Conservation (phyloP, 2,888 invertebrate species). For the Volucella inflata region DNA sequence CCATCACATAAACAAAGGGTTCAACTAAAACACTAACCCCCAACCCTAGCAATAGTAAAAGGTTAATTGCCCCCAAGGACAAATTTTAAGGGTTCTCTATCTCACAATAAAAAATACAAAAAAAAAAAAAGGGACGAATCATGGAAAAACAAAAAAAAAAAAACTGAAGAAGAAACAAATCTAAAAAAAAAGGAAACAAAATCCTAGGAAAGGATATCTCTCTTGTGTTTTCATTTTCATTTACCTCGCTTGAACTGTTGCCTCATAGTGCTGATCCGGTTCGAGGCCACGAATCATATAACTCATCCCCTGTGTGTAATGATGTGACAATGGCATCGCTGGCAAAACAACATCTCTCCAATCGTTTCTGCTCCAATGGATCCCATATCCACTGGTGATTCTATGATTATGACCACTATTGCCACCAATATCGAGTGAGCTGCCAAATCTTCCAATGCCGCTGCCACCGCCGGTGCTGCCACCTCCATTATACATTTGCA, state of each 20-base stretch:
- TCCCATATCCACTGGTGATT: conserved; percentile 80
- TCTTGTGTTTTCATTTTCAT: conserved; percentile 58
- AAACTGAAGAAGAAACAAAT: conserved; percentile 3
- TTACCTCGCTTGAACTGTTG: conserved; percentile 87
- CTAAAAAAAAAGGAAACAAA: background rate
- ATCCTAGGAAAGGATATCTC: background rate
- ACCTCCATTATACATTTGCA: conserved; percentile 79
- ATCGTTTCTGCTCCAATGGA: conserved; percentile 84
- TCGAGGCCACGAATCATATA: conserved; percentile 88
- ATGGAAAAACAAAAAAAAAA: background rate
- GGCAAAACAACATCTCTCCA: conserved; percentile 86
- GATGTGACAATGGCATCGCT: conserved; percentile 84
- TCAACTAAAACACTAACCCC: background rate
- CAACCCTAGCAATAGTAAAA: conserved; percentile 3
- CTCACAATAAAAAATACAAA: conserved; percentile 26
- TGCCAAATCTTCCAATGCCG: conserved; percentile 61
- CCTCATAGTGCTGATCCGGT: conserved; percentile 88
- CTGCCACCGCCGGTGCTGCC: conserved; percentile 58
- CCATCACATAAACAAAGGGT: background rate
- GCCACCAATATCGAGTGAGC: conserved; percentile 74
- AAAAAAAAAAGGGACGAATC: background rate
- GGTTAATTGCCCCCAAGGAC: conserved; percentile 47
- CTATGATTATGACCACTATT: conserved; percentile 81
- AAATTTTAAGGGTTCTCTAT: conserved; percentile 29
- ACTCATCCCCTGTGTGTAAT: conserved; percentile 87